Base-by-base conservation (phyloP, 2,888 invertebrate species). In the Acanthosoma haemorrhoidale region DNA sequence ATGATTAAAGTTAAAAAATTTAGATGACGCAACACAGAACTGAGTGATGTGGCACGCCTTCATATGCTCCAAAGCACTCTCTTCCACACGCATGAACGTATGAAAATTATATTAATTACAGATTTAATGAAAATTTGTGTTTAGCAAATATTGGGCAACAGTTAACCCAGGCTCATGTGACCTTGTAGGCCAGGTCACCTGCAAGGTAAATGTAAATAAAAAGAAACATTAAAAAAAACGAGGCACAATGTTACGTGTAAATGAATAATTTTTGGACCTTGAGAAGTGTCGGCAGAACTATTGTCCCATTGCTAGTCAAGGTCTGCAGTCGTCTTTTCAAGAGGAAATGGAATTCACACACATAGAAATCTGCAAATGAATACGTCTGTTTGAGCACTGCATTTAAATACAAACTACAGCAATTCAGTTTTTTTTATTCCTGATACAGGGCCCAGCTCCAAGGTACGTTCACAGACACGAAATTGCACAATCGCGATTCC, bases 231-330 rank as follows among this genome's bases (percentile, higher is more conserved):
- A n/a, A 43, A 51, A 51, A 51, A 51, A 21, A 25, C 51, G 29
- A 51, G 51, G 51, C 29, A 51, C 51, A 51, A 51, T 51, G 51
- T 51, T 51, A 51, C 51, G 51, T 51, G 51, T 51, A 51, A 51
- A 51, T 51, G 51, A 51, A 51, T 51, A 51, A 51, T 51, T 51
- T n/a, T 51, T 21, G 29, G 25, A 51, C 51, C 51, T 51, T 51
- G 51, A 51, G 18, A 25, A 51, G 29, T n/a, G 51, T 4, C 43
- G 43, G 43, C n/a, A 29, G 29, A 21, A 25, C 21, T 51, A 25
- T 21, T 51, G n/a, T 25, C 25, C 21, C 5, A n/a, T 21, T 2
- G 16, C 15, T n/a, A 51, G 51, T 25, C 25, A 51, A 51, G 51
- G 51, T 18, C n/a, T 21, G 51, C 51, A 51, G 51, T 9, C 51